Evolutionary conservation across 2,113 vertebrate species (phyloP), one percentile per base, ranked within the genome.

Genomic region (Chitala chitala): DNA sequence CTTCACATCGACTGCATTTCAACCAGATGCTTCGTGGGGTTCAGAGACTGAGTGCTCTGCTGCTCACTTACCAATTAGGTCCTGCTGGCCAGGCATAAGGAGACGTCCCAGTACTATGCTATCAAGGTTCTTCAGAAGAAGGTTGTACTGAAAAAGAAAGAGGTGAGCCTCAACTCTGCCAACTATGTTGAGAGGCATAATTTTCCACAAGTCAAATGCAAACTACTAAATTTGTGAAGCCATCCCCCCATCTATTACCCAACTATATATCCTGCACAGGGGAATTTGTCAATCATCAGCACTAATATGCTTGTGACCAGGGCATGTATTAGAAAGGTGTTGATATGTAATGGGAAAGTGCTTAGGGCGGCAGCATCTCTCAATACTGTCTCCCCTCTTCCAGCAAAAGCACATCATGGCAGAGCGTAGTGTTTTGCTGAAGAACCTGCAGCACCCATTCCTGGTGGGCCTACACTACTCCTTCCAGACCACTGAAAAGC

Each of bases 361-460:
- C 2, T 46, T 20, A 5, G 5, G 22, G 22, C 20, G 36, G 44
- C n/a, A n/a, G 72, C n/a, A 50, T 40, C 40, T n/a, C 13, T 29
- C 31, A 40, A 26, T 68, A 44, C 55, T 55, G 9, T 51, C 59
- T 38, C 26, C 33, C 29, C 29, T 31, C 33, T 26, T 77, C n/a
- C 81, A 93, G 91, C 91, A 93, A 88, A 93, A 89, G 78, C 91
- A 93, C 68, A 93, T 93, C 86, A 93, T 93, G 91, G 90, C 91
- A 0, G 91, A 93, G 79, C 87, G 91, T 68, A 93, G 87, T 1
- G 91, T 93, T 15, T 83, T 93, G 63, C 89, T 93, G 85, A 93
- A 93, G 82, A 93, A 91, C 80, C 82, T 93, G 78, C 88, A 90
- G 36, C 91, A 93, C 64, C 91, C 91, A 2, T 93, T 93, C 83